Evolutionary conservation across 2,888 invertebrate genomes (phyloP), one percentile per base, ranked within the genome.

Genomic region (Drosophila anomalata): DNA sequence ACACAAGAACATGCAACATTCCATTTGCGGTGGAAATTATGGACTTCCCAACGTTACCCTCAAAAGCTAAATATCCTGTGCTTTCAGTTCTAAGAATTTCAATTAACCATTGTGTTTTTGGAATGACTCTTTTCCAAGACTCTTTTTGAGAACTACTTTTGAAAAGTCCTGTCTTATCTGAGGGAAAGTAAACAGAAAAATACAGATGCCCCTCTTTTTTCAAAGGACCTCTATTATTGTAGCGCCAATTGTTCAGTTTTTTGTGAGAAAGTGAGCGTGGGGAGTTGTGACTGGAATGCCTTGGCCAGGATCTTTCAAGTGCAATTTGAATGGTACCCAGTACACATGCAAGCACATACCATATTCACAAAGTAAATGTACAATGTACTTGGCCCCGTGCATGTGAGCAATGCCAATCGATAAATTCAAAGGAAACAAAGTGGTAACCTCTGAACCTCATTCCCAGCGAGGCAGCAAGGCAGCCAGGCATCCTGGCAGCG

Each of bases 301-400:
- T 60, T 51, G 36, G 51, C 41, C 47, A 44, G 52, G 47, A 48
- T 29, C 26, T 48, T 47, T 24, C 58, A 50, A 67, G 69, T 72
- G 76, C 78, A 76, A 80, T 87, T 78, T 74, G 61, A 76, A 76
- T 84, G 70, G 69, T 51, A n/a, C 76, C 62, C 1, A 75, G 59
- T 54, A 22, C 14, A 31, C 48, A 41, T 29, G 39, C 51, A 36
- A 24, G 24, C 14, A 41, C 39, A 33, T 36, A 42, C 42, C 11
- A 12, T 75, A 61, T 54, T 41, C 72, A 75, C 57, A 56, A 17
- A 17, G 52, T 8, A 8, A 20, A 24, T 31, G 52, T 14, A 29
- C 36, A 24, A 22, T 26, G 41, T 29, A 11, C 41, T 42, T 41
- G 39, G 14, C 53, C 33, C 24, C n/a, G 17, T 42, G 8, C 41